Conservation (phyloP, 2,797 vertebrate genomes). For the Pitangus sulphuratus region DNA sequence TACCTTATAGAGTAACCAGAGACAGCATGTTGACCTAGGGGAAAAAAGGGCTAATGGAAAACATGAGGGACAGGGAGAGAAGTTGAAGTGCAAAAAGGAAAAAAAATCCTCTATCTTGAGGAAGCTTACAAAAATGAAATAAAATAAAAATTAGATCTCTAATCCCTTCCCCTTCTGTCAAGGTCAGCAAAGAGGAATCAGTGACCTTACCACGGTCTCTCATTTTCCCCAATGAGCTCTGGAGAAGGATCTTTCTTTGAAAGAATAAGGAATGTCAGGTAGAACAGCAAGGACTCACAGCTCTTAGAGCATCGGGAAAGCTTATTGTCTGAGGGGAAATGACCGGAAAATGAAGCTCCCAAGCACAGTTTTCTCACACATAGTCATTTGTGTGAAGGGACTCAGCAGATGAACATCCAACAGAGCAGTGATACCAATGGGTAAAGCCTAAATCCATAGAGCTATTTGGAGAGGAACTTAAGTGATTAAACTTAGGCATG, state of each 20-base stretch:
- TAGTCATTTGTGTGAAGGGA: neutral
- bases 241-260: neutral
- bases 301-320: neutral
- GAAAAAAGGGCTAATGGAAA: neutral
- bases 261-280: neutral
- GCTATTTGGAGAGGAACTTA: neutral
- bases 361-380: neutral
- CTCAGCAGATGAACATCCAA: neutral
- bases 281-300: neutral
- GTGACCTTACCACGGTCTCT: neutral
- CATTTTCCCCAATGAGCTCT: neutral
- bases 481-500: neutral
- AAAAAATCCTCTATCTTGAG: neutral
- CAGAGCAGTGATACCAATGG: neutral
- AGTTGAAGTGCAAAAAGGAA: neutral
- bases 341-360: neutral
- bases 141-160: neutral
- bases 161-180: neutral
- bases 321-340: neutral
- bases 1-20: neutral
- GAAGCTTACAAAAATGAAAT: neutral
- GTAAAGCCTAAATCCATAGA: neutral
- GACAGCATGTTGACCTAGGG: neutral
- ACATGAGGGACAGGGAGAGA: neutral
- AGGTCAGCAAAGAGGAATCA: neutral